phyloP scores from a whole-genome alignment of 2,797 vertebrate genomes.

The Sebastes dallii region DNA sequence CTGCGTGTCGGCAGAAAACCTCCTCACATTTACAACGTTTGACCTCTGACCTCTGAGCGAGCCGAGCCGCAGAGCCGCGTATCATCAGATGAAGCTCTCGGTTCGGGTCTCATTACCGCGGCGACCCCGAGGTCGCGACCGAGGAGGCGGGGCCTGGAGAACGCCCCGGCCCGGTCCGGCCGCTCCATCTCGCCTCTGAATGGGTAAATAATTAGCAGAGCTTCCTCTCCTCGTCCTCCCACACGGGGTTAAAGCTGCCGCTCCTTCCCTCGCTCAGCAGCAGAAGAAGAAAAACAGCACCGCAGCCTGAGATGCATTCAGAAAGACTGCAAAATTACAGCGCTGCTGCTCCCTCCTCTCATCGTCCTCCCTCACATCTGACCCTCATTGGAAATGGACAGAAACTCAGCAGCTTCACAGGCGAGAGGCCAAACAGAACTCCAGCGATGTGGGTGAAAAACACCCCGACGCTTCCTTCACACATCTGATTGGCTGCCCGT shows the following conservation, averaged over 20 bases:
- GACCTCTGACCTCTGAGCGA: constrained; percentile 54
- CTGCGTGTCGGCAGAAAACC: constrained; percentile 43
- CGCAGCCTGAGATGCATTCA: constrained; percentile 35
- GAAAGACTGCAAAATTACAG: constrained; percentile 21
- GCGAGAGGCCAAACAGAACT: constrained; percentile 8
- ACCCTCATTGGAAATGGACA: constrained; percentile 52
- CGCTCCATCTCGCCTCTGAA: constrained; percentile 26
- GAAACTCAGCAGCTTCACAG: constrained; percentile 22
- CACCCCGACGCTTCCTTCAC: not conserved
- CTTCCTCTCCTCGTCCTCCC: constrained; percentile 51
- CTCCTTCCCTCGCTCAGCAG: constrained; percentile 13
- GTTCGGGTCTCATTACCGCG: constrained; percentile 23
- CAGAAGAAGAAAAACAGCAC: constrained; percentile 5
- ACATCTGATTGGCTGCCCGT: constrained; percentile 5
- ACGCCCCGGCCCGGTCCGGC: not conserved
- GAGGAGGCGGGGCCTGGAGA: constrained; percentile 24
- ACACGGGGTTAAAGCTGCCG: constrained; percentile 39
- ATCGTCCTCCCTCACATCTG: constrained; percentile 55
- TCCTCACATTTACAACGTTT: constrained; percentile 68
- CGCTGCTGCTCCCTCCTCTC: constrained; percentile 3
- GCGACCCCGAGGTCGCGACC: constrained; percentile 7
- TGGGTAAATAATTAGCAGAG: constrained; percentile 54
- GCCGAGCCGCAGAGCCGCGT: constrained; percentile 28
- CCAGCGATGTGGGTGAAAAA: constrained; percentile 44
- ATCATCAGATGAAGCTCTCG: constrained; percentile 21